A percentile compares a stretch with the other conserved stretches of the same genome.
Evolutionary conservation across 2,888 invertebrate genomes (phyloP).

Genomic region (Rhagonycha fulva): DNA sequence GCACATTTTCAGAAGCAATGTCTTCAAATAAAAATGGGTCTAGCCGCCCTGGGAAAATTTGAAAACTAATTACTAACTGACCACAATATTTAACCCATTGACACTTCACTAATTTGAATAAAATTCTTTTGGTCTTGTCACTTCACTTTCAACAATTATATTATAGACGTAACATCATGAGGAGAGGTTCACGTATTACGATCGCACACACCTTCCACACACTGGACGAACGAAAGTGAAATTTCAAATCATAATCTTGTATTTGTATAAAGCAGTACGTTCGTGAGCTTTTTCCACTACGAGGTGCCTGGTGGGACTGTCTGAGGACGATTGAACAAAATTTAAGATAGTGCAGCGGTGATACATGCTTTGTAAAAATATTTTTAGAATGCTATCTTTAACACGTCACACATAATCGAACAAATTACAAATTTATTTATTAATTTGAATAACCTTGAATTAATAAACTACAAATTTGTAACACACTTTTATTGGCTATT

Average conservation of each 20-base stretch:
- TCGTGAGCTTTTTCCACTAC: slow-evolving; percentile 13
- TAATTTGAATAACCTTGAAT: background rate
- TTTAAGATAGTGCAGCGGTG: background rate
- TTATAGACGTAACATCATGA: background rate
- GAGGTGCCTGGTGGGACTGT: background rate
- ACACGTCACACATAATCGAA: background rate
- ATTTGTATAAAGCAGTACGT: slow-evolving; percentile 25
- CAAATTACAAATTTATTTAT: background rate
- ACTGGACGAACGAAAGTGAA: slow-evolving; percentile 32
- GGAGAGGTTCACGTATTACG: slow-evolving; percentile 17
- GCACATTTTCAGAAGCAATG: no score
- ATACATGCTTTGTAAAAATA: background rate
- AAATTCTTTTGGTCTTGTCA: no score
- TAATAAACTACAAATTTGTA: background rate
- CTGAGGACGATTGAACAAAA: background rate
- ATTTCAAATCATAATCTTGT: slow-evolving; percentile 29
- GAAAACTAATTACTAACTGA: background rate
- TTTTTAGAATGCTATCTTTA: background rate
- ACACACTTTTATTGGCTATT: background rate
- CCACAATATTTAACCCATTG: background rate
- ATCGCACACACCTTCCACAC: slow-evolving; percentile 20
- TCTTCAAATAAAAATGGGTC: background rate
- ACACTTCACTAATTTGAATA: background rate
- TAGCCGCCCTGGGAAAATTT: background rate
- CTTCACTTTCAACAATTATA: background rate